Evolutionary conservation across 1,140 invertebrate species (phyloP).

Genomic region (Procambarus clarkii): DNA sequence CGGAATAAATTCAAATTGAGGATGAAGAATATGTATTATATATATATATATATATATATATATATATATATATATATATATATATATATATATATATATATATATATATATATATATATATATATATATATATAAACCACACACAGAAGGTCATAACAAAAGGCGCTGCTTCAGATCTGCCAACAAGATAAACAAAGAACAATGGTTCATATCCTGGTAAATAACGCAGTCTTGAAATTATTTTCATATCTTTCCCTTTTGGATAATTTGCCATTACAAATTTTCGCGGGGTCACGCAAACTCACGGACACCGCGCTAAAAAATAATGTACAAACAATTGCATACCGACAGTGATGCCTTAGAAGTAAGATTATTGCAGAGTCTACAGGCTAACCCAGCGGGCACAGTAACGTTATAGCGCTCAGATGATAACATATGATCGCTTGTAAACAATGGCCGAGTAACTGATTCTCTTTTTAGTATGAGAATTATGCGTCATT

Average conservation of each 20-base stretch:
- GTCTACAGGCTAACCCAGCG: conserved; percentile 45
- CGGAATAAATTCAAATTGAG: no score
- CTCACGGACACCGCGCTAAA: not conserved
- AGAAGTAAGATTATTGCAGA: conserved; percentile 59
- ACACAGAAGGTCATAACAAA: no score
- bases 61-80: no score
- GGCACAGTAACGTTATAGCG: not conserved
- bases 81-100: no score
- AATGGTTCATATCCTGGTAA: not conserved
- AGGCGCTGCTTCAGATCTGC: not conserved
- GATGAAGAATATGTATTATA: no score
- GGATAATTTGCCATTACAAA: not conserved
- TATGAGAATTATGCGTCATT: no score
- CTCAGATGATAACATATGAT: not conserved
- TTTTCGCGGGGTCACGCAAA: not conserved
- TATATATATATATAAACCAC: no score
- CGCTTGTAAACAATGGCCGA: no score
- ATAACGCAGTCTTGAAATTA: not conserved
- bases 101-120: no score
- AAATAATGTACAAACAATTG: conserved; percentile 49
- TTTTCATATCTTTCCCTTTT: not conserved
- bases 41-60: no score
- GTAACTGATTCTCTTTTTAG: no score
- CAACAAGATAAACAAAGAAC: not conserved
- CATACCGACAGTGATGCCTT: conserved; percentile 57